Percentiles rank a stretch among this genome's conserved stretches.
These are phyloP conservation scores for Struthidea cinerea DNA, from an alignment of 2,113 vertebrate genomes.

Conservation along the genomic window DNA sequence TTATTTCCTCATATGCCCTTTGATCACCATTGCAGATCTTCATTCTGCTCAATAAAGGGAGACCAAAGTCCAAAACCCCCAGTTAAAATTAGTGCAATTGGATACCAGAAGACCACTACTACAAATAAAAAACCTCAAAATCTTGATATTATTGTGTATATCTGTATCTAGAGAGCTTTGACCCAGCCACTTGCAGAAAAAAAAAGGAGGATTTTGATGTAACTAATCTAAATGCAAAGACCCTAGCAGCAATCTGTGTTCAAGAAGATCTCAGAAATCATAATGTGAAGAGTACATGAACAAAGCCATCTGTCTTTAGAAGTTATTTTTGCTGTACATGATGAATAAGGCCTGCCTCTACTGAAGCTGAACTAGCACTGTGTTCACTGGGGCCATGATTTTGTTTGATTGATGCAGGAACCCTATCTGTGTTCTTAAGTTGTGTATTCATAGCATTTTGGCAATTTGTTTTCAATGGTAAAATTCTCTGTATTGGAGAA, in stretches of 20 bases:
- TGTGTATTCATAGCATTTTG: neutral
- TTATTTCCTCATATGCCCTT: constrained; percentile 64
- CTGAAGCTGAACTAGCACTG: neutral
- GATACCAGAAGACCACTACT: constrained; percentile 31
- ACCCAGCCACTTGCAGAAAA: constrained; percentile 55
- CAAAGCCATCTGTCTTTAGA: constrained; percentile 28
- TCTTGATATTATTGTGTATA: constrained; percentile 57
- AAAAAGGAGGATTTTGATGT: constrained; percentile 58
- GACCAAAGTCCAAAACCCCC: constrained; percentile 41
- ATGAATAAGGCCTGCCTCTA: neutral
- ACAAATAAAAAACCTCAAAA: constrained; percentile 28
- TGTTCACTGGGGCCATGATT: neutral
- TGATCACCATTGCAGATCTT: constrained; percentile 71
- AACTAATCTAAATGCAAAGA: constrained; percentile 63
- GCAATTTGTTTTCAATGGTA: neutral
- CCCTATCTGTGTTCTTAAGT: neutral
- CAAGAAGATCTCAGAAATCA: neutral
- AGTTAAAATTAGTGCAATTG: neutral
- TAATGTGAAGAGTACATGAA: neutral
- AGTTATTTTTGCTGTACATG: neutral
- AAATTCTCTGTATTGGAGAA: neutral
- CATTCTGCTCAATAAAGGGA: constrained; percentile 59
- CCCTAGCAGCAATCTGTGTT: neutral
- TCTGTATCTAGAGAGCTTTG: constrained; percentile 70
- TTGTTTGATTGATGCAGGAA: neutral